phyloP scores from a whole-genome alignment of 2,888 invertebrate genomes.

The Drosophila pseudotakahashii region DNA sequence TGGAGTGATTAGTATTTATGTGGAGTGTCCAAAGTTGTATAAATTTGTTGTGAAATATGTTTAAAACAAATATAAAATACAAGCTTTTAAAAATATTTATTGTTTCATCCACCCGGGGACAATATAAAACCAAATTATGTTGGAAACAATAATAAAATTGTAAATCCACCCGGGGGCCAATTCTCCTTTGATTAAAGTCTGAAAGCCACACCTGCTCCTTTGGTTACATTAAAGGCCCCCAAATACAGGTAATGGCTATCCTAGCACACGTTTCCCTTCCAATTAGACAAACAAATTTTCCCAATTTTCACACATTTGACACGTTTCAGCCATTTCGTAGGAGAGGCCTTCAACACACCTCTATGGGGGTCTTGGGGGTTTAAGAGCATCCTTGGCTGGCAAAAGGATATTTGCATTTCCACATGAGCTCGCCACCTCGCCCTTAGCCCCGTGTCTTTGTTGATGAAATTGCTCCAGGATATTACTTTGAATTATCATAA shows the following conservation, averaged over 20 bases:
- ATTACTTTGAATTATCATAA: slow-evolving; percentile 78
- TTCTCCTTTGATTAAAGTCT: slow-evolving; percentile 11
- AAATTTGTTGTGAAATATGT: slow-evolving; percentile 1
- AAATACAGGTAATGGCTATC: neutral
- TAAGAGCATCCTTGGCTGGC: slow-evolving; percentile 9
- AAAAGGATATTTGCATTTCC: slow-evolving; percentile 66
- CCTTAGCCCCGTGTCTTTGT: slow-evolving; percentile 57
- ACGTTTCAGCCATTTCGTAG: slow-evolving; percentile 64
- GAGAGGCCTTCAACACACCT: slow-evolving; percentile 31
- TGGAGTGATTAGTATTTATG: slow-evolving; percentile 1
- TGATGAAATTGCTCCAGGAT: slow-evolving; percentile 77
- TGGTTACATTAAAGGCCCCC: slow-evolving; percentile 1
- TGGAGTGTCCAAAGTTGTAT: neutral
- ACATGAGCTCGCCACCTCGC: slow-evolving; percentile 29
- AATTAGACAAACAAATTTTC: slow-evolving; percentile 70
- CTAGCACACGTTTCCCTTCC: slow-evolving; percentile 40
- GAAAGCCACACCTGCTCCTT: slow-evolving; percentile 21
- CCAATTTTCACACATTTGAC: slow-evolving; percentile 71
- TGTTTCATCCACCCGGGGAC: neutral
- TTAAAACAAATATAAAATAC: neutral
- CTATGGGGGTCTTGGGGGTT: slow-evolving; percentile 1
- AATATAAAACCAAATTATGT: too few species aligned
- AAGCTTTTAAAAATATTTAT: neutral
- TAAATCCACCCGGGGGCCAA: neutral
- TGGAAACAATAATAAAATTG: too few species aligned